Evolutionary conservation across 2,888 invertebrate genomes (phyloP), one percentile per base, ranked within the genome.

Genomic region (Drosophila mettleri): DNA sequence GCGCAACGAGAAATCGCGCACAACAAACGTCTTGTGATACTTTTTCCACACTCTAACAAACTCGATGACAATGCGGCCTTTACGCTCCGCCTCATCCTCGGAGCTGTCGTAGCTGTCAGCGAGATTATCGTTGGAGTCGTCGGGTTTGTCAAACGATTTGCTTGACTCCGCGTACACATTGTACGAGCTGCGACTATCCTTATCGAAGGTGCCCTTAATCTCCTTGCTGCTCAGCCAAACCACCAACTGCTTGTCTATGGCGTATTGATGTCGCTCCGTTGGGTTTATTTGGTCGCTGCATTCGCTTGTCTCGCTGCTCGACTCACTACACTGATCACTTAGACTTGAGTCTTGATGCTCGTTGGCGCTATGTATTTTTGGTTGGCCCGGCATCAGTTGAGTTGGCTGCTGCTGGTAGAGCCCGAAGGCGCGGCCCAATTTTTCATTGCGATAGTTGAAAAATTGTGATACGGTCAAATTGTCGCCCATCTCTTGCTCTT

Each of bases 11-110:
- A 87, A 64, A 14, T 57, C 39, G 1, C 54, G 48, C 0, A 83
- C 39, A n/a, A 62, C 76, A 57, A 34, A 66, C 0, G 4, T 9
- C 2, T 60, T 65, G 0, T 1, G 9, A 27, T 41, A 76, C 33
- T 60, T 81, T n/a, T 76, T 69, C 67, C 60, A 81, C 7, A 83
- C 74, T 0, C 46, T 46, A 2, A 36, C 34, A 6, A 81, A 64
- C 36, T 85, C 71, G 7, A 87, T 68, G 2, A 53, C 41, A n/a
- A 65, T 16, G 0, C 16, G 53, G 3, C 55, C 33, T 0, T n/a
- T 5, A 14, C n/a, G 38, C 5, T 7, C 9, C 2, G 7, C 1
- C 20, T 39, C 4, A 1, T 43, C 41, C 12, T 12, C 10, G 6
- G 10, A 3, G 27, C 10, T 5, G 0, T 39, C 38, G 1, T 10